These are phyloP conservation scores for Bufo gargarizans DNA, from an alignment of 2,113 vertebrate species.

Conservation along the genomic window DNA sequence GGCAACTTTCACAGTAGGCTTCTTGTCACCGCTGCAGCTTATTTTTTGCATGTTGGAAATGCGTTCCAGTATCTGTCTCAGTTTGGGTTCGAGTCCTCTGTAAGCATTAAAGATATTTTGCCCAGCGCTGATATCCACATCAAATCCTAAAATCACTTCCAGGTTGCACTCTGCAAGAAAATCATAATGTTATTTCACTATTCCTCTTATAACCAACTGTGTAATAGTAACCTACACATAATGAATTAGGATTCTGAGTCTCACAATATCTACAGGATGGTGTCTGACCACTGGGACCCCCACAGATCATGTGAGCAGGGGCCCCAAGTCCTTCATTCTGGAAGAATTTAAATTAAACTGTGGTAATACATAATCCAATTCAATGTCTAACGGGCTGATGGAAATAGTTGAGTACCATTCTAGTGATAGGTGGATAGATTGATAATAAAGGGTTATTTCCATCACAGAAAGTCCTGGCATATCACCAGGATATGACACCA, in stretches of 20 bases:
- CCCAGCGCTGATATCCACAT: conserved; percentile 70
- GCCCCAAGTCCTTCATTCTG: too few species aligned
- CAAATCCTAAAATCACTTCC: conserved; percentile 92
- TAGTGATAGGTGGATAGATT: too few species aligned
- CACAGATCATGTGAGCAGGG: too few species aligned
- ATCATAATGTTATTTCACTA: neutral
- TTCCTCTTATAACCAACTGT: neutral
- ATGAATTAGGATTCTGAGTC: neutral
- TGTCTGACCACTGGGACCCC: too few species aligned
- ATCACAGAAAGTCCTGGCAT: too few species aligned
- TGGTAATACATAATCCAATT: too few species aligned
- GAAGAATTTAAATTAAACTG: too few species aligned
- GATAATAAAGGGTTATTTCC: too few species aligned
- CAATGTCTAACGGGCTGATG: too few species aligned
- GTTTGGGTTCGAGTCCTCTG: conserved; percentile 80
- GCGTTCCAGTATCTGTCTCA: conserved; percentile 79
- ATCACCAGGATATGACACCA: too few species aligned
- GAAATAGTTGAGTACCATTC: too few species aligned
- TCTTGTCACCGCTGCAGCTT: conserved; percentile 82
- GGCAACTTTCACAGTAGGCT: conserved; percentile 79
- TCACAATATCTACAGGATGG: too few species aligned
- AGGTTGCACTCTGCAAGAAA: conserved; percentile 79
- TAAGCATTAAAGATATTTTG: conserved; percentile 85
- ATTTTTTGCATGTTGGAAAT: conserved; percentile 83
- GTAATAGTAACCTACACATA: neutral